A percentile compares a stretch with the other conserved stretches of the same genome.
Conservation (phyloP, 2,113 vertebrate species). For the Pseudonaja textilis region DNA sequence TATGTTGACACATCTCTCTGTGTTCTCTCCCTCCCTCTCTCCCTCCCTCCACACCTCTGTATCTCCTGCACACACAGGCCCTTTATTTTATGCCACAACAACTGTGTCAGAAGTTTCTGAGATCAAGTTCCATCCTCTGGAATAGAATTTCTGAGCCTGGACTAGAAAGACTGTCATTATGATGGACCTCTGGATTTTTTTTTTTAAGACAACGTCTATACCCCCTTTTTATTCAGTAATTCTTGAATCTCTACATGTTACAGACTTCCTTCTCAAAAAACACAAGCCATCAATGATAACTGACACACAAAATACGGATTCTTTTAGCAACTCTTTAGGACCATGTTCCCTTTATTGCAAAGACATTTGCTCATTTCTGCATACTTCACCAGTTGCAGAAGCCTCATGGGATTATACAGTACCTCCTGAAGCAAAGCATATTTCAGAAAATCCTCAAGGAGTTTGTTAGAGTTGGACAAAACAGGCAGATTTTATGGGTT, state of each 20-base stretch:
- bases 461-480: not conserved
- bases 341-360: not conserved
- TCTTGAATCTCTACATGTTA: not conserved
- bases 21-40: not conserved
- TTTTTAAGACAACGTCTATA: not conserved
- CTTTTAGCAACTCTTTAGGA: not conserved
- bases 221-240: not conserved
- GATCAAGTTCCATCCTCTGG: rapidly evolving
- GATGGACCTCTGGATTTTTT: not conserved
- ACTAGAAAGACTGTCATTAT: no score
- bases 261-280: not conserved
- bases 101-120: not conserved
- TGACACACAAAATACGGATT: not conserved
- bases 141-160: not conserved
- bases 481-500: not conserved
- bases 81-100: not conserved
- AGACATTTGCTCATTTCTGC: not conserved
- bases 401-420: not conserved
- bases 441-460: not conserved
- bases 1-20: not conserved
- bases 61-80: not conserved
- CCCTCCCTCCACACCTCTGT: not conserved
- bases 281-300: not conserved
- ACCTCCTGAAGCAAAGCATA: not conserved
- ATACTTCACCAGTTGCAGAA: not conserved